Evolutionary conservation across 2,113 vertebrate species (phyloP).

Genomic region (Crypturellus undulatus): DNA sequence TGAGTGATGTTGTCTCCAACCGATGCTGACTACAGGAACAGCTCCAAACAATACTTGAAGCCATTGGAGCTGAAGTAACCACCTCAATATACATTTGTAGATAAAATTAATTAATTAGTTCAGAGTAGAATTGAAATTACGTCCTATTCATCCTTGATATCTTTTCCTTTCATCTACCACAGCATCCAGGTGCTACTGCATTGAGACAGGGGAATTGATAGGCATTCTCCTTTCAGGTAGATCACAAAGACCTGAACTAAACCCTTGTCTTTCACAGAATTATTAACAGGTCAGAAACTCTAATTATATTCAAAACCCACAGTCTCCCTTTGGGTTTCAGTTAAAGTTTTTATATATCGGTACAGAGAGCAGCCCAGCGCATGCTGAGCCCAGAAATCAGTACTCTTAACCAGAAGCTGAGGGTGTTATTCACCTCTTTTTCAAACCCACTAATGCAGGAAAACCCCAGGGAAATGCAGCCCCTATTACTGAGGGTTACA

Average conservation of each 20-base stretch:
- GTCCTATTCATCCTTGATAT: constrained; percentile 37
- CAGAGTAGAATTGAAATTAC: neutral
- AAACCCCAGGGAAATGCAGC: constrained; percentile 43
- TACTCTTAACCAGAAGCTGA: constrained; percentile 36
- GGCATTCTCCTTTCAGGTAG: neutral
- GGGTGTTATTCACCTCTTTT: constrained; percentile 42
- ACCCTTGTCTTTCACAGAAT: neutral
- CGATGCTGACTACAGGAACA: constrained; percentile 33
- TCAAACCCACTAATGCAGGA: constrained; percentile 36
- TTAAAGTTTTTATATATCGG: constrained; percentile 39
- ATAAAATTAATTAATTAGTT: constrained; percentile 41
- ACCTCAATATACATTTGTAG: neutral
- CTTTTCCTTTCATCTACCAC: neutral
- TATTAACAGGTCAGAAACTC: constrained; percentile 5
- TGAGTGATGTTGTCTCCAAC: constrained; percentile 32
- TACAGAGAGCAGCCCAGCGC: constrained; percentile 35
- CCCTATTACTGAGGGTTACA: neutral
- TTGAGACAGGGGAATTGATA: constrained; percentile 4
- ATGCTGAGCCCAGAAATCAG: constrained; percentile 40
- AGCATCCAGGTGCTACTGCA: constrained; percentile 38
- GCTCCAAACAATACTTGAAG: neutral
- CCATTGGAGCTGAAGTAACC: constrained; percentile 16
- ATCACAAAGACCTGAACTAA: neutral
- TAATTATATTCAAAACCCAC: neutral
- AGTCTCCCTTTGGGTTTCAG: constrained; percentile 19